phyloP scores from a whole-genome alignment of 2,888 invertebrate species.

The Dicycla oo region DNA sequence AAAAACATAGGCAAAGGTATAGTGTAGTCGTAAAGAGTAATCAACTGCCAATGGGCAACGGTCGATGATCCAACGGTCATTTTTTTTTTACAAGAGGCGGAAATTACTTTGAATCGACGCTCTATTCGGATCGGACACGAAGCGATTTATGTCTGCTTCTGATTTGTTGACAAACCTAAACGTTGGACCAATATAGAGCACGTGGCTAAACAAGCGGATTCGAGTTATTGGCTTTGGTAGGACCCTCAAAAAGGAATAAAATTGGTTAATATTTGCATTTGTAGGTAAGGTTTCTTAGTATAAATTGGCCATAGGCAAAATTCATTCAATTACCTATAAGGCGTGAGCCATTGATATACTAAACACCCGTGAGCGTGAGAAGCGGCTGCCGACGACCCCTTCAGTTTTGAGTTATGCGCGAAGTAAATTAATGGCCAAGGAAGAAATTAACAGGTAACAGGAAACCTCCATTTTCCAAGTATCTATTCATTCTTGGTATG shows the following conservation, averaged over 20 bases:
- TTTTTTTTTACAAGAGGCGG: constrained; percentile 78
- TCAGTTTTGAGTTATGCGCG: constrained; percentile 9
- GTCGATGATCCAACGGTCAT: constrained; percentile 75
- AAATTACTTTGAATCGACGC: constrained; percentile 79
- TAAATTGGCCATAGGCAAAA: not conserved
- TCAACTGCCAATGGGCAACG: constrained; percentile 67
- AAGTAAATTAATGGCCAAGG: not conserved
- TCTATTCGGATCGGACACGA: constrained; percentile 69
- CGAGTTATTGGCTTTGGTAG: constrained; percentile 34
- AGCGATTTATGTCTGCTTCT: constrained; percentile 63
- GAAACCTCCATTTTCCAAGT: constrained; percentile 2
- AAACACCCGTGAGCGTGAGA: constrained; percentile 24
- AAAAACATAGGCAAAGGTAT: constrained; percentile 31
- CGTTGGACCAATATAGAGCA: constrained; percentile 17
- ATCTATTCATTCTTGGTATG: not conserved
- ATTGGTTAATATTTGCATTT: constrained; percentile 4
- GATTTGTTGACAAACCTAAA: constrained; percentile 54
- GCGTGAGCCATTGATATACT: too few species aligned
- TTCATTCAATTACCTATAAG: constrained; percentile 4
- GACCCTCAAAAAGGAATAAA: constrained; percentile 25
- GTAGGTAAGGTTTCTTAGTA: not conserved
- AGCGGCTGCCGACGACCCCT: not conserved
- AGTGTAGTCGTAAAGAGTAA: constrained; percentile 43
- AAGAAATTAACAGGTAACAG: constrained; percentile 11
- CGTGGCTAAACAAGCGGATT: not conserved